Conservation (phyloP, 2,888 invertebrate genomes). For the Pollenia angustigena region DNA sequence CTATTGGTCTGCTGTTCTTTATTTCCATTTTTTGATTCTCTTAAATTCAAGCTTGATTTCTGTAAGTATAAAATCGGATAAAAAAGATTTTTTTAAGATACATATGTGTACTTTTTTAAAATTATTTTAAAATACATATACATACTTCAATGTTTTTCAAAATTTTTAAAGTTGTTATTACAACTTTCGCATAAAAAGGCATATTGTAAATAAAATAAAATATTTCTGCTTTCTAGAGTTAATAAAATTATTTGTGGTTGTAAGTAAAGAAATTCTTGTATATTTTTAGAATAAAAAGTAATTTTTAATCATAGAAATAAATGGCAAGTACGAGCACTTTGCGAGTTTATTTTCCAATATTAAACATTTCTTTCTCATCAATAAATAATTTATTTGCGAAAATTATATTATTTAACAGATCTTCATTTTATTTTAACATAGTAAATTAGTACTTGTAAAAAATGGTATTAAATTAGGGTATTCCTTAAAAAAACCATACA, state of each 20-base stretch:
- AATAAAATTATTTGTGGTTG: slow-evolving; percentile 26
- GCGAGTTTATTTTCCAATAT: too few species aligned
- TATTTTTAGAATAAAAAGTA: slow-evolving; percentile 28
- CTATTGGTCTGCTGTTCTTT: slow-evolving; percentile 79
- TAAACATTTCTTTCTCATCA: too few species aligned
- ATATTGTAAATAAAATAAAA: slow-evolving; percentile 32
- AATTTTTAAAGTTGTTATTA: slow-evolving; percentile 44
- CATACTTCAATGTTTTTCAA: slow-evolving; percentile 30
- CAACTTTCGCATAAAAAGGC: slow-evolving; percentile 46
- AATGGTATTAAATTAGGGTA: too few species aligned
- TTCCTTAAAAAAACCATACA: too few species aligned
- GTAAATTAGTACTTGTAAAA: too few species aligned
- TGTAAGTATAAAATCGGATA: slow-evolving; percentile 63
- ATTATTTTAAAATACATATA: background rate
- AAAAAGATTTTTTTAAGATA: background rate
- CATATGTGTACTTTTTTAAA: background rate
- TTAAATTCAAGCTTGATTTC: slow-evolving; percentile 82
- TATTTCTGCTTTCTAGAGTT: background rate
- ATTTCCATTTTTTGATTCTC: slow-evolving; percentile 77
- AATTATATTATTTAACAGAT: too few species aligned
- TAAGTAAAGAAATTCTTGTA: background rate
- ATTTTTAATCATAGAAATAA: background rate
- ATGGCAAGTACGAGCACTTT: background rate
- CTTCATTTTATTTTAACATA: too few species aligned
- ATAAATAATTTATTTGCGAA: too few species aligned